These are phyloP conservation scores for Osmerus mordax DNA, from an alignment of 2,113 vertebrate genomes.

Conservation along the genomic window DNA sequence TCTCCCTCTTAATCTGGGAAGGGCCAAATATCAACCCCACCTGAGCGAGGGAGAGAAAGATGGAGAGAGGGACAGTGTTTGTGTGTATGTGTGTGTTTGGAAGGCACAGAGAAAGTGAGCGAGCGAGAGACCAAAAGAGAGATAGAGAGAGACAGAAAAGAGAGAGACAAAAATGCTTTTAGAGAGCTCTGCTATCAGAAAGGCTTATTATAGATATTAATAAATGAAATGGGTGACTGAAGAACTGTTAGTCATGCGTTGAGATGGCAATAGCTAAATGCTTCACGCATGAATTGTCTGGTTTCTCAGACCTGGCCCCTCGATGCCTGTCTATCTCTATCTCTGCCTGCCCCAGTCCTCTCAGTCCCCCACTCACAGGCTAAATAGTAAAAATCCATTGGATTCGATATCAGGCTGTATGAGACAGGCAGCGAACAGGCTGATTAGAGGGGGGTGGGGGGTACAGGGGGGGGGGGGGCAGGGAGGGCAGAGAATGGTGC, in stretches of 20 bases:
- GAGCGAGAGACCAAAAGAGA: not conserved
- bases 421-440: slow-evolving; percentile 53
- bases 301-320: slow-evolving; percentile 32
- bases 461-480: slow-evolving; percentile 15
- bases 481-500: slow-evolving; percentile 53
- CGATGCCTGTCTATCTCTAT: slow-evolving; percentile 23
- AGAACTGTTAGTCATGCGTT: slow-evolving; percentile 61
- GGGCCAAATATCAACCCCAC: slow-evolving; percentile 5
- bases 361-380: slow-evolving; percentile 14
- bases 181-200: slow-evolving; percentile 42
- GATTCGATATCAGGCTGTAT: slow-evolving; percentile 60
- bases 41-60: slow-evolving; percentile 2
- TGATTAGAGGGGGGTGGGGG: slow-evolving; percentile 48
- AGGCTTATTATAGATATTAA: slow-evolving; percentile 58
- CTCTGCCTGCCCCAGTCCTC: slow-evolving; percentile 17
- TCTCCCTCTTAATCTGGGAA: not conserved
- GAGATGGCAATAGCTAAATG: slow-evolving; percentile 58
- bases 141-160: not conserved
- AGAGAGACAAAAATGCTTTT: slow-evolving; percentile 10
- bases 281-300: slow-evolving; percentile 55
- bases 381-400: slow-evolving; percentile 61
- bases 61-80: too few relatives aligned
- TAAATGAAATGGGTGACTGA: slow-evolving; percentile 56
- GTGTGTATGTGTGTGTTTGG: not conserved
- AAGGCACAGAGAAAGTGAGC: not conserved